phyloP scores from a whole-genome alignment of 2,888 invertebrate genomes.

The Odiellus spinosus region DNA sequence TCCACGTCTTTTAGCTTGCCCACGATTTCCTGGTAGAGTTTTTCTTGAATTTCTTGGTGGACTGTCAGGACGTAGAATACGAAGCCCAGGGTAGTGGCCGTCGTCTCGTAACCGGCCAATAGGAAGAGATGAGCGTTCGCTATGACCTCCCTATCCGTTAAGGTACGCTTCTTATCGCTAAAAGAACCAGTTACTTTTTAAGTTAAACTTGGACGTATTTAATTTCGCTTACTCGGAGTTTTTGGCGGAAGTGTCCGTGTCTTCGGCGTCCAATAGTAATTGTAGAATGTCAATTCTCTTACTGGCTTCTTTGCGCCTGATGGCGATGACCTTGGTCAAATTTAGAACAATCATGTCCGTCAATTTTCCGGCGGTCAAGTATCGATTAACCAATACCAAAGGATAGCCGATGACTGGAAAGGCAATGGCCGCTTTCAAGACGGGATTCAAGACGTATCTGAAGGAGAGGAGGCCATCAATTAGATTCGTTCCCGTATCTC shows the following conservation, averaged over 20 bases:
- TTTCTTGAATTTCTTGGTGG: constrained; percentile 33
- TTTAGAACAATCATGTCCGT: constrained; percentile 24
- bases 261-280: constrained; percentile 30
- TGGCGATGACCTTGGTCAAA: constrained; percentile 22
- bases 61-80: constrained; percentile 33
- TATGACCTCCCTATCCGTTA: constrained; percentile 14
- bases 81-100: constrained; percentile 35
- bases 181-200: not conserved
- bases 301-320: constrained; percentile 18
- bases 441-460: constrained; percentile 23
- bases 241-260: constrained; percentile 1
- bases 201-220: too few species aligned
- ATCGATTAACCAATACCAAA: constrained; percentile 21
- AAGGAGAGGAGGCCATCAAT: constrained; percentile 25
- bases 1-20: not conserved
- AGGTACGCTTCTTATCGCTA: not conserved
- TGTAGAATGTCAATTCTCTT: constrained; percentile 29
- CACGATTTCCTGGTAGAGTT: constrained; percentile 31
- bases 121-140: constrained; percentile 16
- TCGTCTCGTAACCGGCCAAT: constrained; percentile 32
- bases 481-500: too few species aligned
- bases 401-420: constrained; percentile 23
- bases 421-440: constrained; percentile 23
- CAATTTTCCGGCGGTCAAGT: constrained; percentile 25
- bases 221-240: not conserved